phyloP scores from a whole-genome alignment of 2,797 vertebrate genomes.

The Rhabdomys pumilio region DNA sequence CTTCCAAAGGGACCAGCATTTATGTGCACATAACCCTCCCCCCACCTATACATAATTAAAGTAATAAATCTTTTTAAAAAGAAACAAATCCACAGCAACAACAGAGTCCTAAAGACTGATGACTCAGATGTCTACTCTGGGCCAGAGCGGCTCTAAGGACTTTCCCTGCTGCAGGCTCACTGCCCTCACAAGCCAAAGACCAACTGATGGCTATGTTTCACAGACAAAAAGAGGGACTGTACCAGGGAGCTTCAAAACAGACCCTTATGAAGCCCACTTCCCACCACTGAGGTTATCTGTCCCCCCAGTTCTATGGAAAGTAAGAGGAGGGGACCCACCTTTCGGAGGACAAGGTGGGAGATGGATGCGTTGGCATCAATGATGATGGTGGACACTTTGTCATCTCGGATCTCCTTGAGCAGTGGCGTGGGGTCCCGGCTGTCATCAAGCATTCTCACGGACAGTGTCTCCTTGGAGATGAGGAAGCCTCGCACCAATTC shows the following conservation, averaged over 20 bases:
- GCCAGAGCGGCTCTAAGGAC: not conserved
- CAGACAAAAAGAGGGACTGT: not conserved
- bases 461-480: conserved; percentile 96
- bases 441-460: conserved; percentile 95
- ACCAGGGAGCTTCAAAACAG: not conserved
- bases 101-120: not conserved
- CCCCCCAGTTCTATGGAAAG: not conserved
- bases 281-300: not conserved
- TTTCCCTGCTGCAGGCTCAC: not conserved
- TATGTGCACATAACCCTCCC: not conserved
- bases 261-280: not conserved
- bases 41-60: not conserved
- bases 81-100: not conserved
- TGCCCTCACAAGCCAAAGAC: not conserved
- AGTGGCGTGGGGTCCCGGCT: conserved; percentile 95
- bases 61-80: not conserved
- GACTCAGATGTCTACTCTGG: not conserved
- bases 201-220: not conserved
- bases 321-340: conserved; percentile 85
- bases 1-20: not conserved
- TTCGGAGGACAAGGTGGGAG: conserved; percentile 92
- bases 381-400: conserved; percentile 97
- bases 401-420: conserved; percentile 97
- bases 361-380: conserved; percentile 95
- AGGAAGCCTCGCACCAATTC: conserved; percentile 96